Base-by-base conservation (phyloP, 2,797 vertebrate genomes). In the Microctenopoma stevenorrisi region DNA sequence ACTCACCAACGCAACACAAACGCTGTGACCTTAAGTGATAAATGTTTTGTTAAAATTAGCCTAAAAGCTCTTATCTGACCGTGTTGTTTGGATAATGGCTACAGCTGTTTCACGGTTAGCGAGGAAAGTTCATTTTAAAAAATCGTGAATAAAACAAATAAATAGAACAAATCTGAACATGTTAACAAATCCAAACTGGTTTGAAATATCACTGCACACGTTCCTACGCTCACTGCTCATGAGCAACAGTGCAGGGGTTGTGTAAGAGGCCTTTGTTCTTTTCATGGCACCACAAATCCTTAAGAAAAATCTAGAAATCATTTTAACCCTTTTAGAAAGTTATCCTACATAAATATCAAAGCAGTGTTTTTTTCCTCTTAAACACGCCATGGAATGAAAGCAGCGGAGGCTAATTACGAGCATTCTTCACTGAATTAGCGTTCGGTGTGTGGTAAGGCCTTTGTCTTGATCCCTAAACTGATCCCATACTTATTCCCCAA, bases 361-460 rank as follows among this genome's bases (percentile, higher is more conserved):
- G 94, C 90, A 88, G 89, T 88, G 65, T 69, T 87, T 87, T 87
- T 94, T 91, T 38, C 87, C 90, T 92, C 82, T 82, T 92, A 95
- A 97, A 96, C 91, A 95, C 95, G 94, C 93, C 88, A 79, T 78
- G 93, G 95, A 96, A 94, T 95, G 94, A 96, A 95, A 95, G 94
- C 91, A 89, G 92, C 83, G 91, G 88, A 72, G 92, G 93, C 95
- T 97, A 97, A 97, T 98, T 96, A 96, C 82, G 90, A 94, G 92
- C 96, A 98, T 98, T 98, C 96, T 96, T 96, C 89, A 91, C 94
- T 97, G 96, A 96, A 99, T 98, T 98, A 98, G 95, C 89, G 93
- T 95, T 94, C 79, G 85, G 94, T 95, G 95, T 96, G 96, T 95
- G 95, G 95, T 95, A 96, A 97, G 95, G 94, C 91, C 93, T 95